Percentiles rank a stretch among this genome's conserved stretches.
Conservation (phyloP, 2,113 vertebrate species). For the Myocastor coypus region DNA sequence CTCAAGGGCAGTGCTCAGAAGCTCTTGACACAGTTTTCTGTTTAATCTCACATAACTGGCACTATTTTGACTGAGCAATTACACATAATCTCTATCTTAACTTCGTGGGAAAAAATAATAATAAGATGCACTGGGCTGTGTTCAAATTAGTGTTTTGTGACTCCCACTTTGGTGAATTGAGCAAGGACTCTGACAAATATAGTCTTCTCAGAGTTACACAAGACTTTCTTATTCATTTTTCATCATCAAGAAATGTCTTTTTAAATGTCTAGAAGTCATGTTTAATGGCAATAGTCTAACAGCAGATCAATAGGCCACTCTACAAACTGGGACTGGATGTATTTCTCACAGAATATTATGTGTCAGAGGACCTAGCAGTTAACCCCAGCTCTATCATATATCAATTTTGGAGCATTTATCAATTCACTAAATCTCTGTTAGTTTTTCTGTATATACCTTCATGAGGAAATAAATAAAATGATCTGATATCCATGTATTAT, state of each 20-base stretch:
- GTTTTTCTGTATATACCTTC: background rate
- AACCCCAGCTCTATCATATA: background rate
- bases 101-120: conserved; percentile 61
- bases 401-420: background rate
- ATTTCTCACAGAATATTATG: conserved; percentile 31
- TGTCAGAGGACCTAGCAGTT: background rate
- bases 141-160: conserved; percentile 71
- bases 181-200: conserved; percentile 3
- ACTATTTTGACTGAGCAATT: conserved; percentile 69
- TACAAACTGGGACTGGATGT: background rate
- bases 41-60: conserved; percentile 67
- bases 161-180: conserved; percentile 47
- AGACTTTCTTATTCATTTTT: conserved; percentile 55
- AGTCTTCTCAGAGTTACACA: conserved; percentile 35
- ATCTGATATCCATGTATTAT: background rate
- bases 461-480: background rate
- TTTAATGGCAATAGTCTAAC: conserved; percentile 56
- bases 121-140: conserved; percentile 51
- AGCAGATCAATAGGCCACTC: conserved; percentile 21
- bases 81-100: conserved; percentile 51
- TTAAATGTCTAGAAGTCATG: conserved; percentile 59
- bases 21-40: conserved; percentile 40
- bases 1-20: conserved; percentile 35
- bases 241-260: conserved; percentile 59
- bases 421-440: background rate